Evolutionary conservation across 2,113 vertebrate genomes (phyloP), one percentile per base, ranked within the genome.

Genomic region (Gobio gobio): DNA sequence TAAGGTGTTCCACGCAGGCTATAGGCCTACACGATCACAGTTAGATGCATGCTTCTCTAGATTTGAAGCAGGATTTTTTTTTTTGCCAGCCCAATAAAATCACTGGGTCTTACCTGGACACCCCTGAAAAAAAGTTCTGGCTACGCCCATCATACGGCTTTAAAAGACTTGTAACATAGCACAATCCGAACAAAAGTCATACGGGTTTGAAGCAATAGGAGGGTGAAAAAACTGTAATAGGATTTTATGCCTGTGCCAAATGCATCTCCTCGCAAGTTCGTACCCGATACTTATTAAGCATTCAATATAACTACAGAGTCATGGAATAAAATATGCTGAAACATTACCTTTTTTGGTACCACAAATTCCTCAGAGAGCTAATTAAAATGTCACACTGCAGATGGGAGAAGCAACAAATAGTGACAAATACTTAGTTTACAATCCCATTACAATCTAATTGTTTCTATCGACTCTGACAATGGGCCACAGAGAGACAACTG

Each of bases 381-480:
- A 81, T 33, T 81, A 63, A 79, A 81, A 81, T 66, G 78, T 68
- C 18, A 36, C 43, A 6, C 5, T 51, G 1, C 24, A 79, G 13
- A 64, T 10, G 16, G 3, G 58, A 63, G 16, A 79, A 79, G n/a
- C 18, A 68, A 51, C 78, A 81, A 33, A 22, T 33, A 51, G 24
- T 20, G 7, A 75, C 14, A 75, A 73, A 73, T 47, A 26, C 16
- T 74, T 47, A 16, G 70, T 54, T 76, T 54, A 54, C 9, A 76
- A 76, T 49, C 18, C 26, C 43, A 79, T 66, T 68, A 51, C 4
- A n/a, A 14, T 68, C 24, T 51, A 81, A 81, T n/a, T 51, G 61
- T 68, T 81, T 68, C 24, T 81, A 51, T 51, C 0, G 16, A 63
- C 14, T 18, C 36, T 81, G 61, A 66, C 43, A 81, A 12, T 63